phyloP scores from a whole-genome alignment of 1,140 invertebrate species.

The Drosophila truncata region DNA sequence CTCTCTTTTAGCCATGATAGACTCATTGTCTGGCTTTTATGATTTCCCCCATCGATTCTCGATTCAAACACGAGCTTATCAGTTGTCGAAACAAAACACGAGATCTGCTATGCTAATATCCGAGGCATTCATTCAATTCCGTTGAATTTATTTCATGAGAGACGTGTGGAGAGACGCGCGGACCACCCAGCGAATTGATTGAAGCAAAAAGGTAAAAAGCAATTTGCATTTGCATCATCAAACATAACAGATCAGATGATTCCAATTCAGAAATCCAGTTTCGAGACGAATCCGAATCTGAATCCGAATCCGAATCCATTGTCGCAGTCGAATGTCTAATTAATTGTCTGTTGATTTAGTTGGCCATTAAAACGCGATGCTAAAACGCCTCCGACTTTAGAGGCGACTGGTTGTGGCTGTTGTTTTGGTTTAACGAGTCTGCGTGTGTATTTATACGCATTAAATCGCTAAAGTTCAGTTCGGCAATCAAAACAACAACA shows the following conservation, averaged over 20 bases:
- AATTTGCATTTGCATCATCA: slow-evolving; percentile 77
- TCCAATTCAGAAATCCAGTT: slow-evolving; percentile 44
- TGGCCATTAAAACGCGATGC: slow-evolving; percentile 59
- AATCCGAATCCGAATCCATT: slow-evolving; percentile 34
- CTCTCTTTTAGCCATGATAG: slow-evolving; percentile 6
- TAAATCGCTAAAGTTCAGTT: slow-evolving; percentile 76
- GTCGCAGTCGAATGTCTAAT: slow-evolving; percentile 68
- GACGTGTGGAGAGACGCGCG: not conserved
- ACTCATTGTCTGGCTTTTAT: slow-evolving; percentile 57
- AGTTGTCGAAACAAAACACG: slow-evolving; percentile 52
- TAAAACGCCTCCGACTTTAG: slow-evolving; percentile 59
- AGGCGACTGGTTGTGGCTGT: slow-evolving; percentile 14
- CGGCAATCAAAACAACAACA: slow-evolving; percentile 66
- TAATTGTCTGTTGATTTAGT: slow-evolving; percentile 82
- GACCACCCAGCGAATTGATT: slow-evolving; percentile 65
- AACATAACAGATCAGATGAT: slow-evolving; percentile 56
- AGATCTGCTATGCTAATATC: slow-evolving; percentile 68
- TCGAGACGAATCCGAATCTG: slow-evolving; percentile 35
- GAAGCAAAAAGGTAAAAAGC: slow-evolving; percentile 49
- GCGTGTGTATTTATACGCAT: slow-evolving; percentile 55
- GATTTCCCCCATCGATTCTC: slow-evolving; percentile 22
- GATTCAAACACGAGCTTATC: slow-evolving; percentile 33
- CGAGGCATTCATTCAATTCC: slow-evolving; percentile 38
- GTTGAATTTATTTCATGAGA: slow-evolving; percentile 33
- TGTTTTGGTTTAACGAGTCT: slow-evolving; percentile 58